Conservation (phyloP, 2,113 vertebrate genomes). For the Pangasianodon hypophthalmus region DNA sequence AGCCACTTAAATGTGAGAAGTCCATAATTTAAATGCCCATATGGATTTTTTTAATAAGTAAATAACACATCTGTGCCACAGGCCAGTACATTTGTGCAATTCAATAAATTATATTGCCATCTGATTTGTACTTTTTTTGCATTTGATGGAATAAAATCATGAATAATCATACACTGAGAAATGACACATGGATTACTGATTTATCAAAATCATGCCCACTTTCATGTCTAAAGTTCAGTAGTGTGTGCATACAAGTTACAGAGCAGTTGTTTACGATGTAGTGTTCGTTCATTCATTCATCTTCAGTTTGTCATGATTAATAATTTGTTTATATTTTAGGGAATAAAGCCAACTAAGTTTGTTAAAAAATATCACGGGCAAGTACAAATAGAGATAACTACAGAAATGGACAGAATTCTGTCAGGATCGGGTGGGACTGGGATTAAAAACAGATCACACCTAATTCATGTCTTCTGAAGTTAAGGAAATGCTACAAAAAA, state of each 20-base stretch:
- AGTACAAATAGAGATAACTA: not conserved
- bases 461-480: not conserved
- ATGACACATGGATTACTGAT: not conserved
- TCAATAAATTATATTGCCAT: conserved; percentile 68
- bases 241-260: not conserved
- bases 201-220: not conserved
- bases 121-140: conserved; percentile 23
- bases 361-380: not conserved
- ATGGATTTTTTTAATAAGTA: conserved; percentile 48
- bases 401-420: not conserved
- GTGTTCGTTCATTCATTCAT: not conserved
- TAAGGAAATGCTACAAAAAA: not conserved
- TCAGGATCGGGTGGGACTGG: not conserved
- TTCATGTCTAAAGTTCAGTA: not conserved
- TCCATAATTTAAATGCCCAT: conserved; percentile 37
- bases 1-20: conserved; percentile 15
- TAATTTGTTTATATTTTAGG: not conserved
- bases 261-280: not conserved
- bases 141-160: conserved; percentile 6
- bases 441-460: not conserved
- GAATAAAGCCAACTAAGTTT: not conserved
- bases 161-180: not conserved
- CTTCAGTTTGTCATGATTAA: not conserved
- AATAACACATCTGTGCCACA: conserved; percentile 44
- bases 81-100: conserved; percentile 59